Conservation (phyloP, 2,797 vertebrate genomes). For the Menidia menidia region DNA sequence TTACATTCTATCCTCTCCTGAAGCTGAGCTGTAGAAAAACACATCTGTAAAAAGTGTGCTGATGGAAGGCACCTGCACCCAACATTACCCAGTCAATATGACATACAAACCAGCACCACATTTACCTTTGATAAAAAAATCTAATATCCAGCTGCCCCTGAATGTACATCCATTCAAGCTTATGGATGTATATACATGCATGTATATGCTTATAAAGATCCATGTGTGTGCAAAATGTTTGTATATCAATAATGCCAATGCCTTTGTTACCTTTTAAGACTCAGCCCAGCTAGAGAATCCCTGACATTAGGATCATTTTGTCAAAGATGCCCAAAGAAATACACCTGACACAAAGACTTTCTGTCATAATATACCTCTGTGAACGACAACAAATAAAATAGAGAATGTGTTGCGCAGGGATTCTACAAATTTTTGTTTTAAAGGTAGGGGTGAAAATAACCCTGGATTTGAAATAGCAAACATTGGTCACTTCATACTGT, state of each 20-base stretch:
- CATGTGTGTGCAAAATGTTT: not conserved
- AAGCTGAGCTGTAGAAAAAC: conserved; percentile 44
- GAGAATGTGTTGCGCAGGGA: conserved; percentile 57
- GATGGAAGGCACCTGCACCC: conserved; percentile 22
- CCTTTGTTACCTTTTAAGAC: conserved; percentile 49
- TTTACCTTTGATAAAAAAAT: conserved; percentile 54
- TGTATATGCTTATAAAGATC: not conserved
- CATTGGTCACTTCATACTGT: conserved; percentile 42
- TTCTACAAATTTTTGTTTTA: conserved; percentile 52
- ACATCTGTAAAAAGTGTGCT: conserved; percentile 37
- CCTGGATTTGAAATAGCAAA: conserved; percentile 25
- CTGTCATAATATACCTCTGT: conserved; percentile 68
- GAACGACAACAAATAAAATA: conserved; percentile 58
- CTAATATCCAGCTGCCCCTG: conserved; percentile 32
- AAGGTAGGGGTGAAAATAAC: conserved; percentile 56
- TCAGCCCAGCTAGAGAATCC: conserved; percentile 51
- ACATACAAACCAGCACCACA: conserved; percentile 44
- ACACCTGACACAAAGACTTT: conserved; percentile 83
- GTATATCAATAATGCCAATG: conserved; percentile 45
- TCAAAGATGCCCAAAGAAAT: conserved; percentile 80
- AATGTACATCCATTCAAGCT: conserved; percentile 9
- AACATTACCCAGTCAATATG: conserved; percentile 54
- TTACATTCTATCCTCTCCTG: conserved; percentile 18
- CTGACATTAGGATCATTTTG: conserved; percentile 73
- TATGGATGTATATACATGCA: not conserved